These are phyloP conservation scores for Notodonta dromedarius DNA, from an alignment of 2,888 invertebrate genomes.

Conservation along the genomic window DNA sequence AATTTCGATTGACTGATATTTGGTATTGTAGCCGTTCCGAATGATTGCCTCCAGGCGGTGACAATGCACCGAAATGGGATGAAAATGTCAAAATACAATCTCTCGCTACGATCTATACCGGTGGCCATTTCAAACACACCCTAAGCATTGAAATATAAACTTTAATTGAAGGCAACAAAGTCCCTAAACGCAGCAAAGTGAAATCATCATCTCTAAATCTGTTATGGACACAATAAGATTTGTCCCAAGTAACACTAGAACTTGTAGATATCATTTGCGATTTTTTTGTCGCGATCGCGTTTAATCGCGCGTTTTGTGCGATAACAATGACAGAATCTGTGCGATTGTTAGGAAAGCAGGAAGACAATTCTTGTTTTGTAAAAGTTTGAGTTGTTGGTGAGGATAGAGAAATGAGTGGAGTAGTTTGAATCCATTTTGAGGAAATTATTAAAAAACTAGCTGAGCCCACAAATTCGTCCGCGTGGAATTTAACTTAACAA, in stretches of 20 bases:
- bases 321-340: constrained; percentile 51
- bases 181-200: constrained; percentile 4
- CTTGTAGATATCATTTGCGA: constrained; percentile 67
- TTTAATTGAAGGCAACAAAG: constrained; percentile 12
- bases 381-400: constrained; percentile 31
- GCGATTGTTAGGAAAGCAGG: constrained; percentile 49
- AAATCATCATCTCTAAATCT: constrained; percentile 17
- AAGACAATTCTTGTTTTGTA: constrained; percentile 47
- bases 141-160: constrained; percentile 26
- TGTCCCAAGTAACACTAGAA: constrained; percentile 73
- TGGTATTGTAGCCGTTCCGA: constrained; percentile 60
- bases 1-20: background rate
- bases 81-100: constrained; percentile 83
- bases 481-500: too few relatives aligned
- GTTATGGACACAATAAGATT: constrained; percentile 53
- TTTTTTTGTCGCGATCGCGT: constrained; percentile 50
- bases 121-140: constrained; percentile 18
- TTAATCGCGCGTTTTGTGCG: constrained; percentile 51
- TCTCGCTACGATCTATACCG: constrained; percentile 64
- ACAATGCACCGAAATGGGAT: constrained; percentile 76
- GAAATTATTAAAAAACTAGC: too few relatives aligned
- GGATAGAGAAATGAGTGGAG: constrained; percentile 36
- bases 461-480: too few relatives aligned
- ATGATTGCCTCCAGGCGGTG: constrained; percentile 72
- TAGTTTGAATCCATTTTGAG: constrained; percentile 6